A percentile compares a stretch with the other conserved stretches of the same genome.
Evolutionary conservation across 2,888 invertebrate genomes (phyloP).

Genomic region (Drosophila austrosaltans): DNA sequence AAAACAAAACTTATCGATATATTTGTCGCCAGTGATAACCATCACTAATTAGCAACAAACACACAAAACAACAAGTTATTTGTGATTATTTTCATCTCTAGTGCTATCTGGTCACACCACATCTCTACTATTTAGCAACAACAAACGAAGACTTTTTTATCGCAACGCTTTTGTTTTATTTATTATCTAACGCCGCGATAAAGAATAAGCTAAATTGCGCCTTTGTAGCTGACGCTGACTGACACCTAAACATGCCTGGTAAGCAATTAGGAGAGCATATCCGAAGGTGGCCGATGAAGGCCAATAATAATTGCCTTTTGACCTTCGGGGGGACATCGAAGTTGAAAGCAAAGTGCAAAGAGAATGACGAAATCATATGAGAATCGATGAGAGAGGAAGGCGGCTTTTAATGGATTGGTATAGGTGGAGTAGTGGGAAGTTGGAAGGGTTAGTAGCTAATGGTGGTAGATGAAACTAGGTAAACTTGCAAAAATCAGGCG

Average conservation of each 20-base stretch:
- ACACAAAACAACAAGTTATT: neutral
- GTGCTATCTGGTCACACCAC: slow-evolving; percentile 4
- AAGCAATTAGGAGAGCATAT: slow-evolving; percentile 45
- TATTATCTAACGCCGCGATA: slow-evolving; percentile 67
- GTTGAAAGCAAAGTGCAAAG: slow-evolving; percentile 11
- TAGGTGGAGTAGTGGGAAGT: slow-evolving; percentile 3
- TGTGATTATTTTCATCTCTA: neutral
- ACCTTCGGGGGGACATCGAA: slow-evolving; percentile 30
- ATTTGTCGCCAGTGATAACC: neutral
- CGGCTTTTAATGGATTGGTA: neutral
- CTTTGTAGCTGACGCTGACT: slow-evolving; percentile 32
- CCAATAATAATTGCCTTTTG: slow-evolving; percentile 32
- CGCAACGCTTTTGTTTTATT: slow-evolving; percentile 38
- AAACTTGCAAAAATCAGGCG: slow-evolving; percentile 20
- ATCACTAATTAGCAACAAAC: neutral
- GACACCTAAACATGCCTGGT: slow-evolving; percentile 61
- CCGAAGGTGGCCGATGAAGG: slow-evolving; percentile 18
- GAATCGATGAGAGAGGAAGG: slow-evolving; percentile 32
- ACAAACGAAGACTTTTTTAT: slow-evolving; percentile 45
- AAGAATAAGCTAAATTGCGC: slow-evolving; percentile 33
- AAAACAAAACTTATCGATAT: neutral
- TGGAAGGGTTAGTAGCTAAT: slow-evolving; percentile 25
- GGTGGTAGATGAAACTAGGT: neutral
- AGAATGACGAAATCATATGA: slow-evolving; percentile 42
- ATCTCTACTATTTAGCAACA: slow-evolving; percentile 11